Evolutionary conservation across 2,113 vertebrate genomes (phyloP), one percentile per base, ranked within the genome.

Genomic region (Amblyornis subalaris): DNA sequence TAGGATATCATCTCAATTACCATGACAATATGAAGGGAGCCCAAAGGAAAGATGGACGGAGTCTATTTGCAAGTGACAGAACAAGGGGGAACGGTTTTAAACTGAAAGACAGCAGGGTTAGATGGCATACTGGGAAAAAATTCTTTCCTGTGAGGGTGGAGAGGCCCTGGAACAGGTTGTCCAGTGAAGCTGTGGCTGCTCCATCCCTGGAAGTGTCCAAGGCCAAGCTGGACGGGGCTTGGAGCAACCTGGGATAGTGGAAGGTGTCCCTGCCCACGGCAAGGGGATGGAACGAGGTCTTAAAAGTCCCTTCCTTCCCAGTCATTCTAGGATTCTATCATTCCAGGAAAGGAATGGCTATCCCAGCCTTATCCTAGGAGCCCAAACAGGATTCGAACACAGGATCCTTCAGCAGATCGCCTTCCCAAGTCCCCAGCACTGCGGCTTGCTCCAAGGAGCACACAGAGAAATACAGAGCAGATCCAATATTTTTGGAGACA

Each of bases 241-340:
- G 58, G 75, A 48, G 31, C 31, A 35, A 0, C 31, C 42, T 64
- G 57, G 31, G 25, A 1, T 1, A 1, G 25, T 42, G 42, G 57
- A 3, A 72, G 17, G 8, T 48, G 74, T 47, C 40, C 48, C 65
- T 54, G 24, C 16, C 44, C 54, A 10, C 13, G 54, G 73, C 24
- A 70, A 20, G 14, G 12, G 14, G 3, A 0, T 12, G 29, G 25
- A 26, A 72, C 0, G 0, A 50, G 20, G 22, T 10, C 4, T 51
- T 38, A 29, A 24, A 45, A 36, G 20, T 29, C 19, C 12, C 19
- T 45, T 65, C 31, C 69, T 38, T 38, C 10, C 53, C 44, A 66
- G 23, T 21, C 33, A 24, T 73, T 28, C 58, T 13, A 3, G 23
- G 51, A 28, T 36, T 61, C 36, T 3, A 10, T 24, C 61, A 60